Evolutionary conservation across 2,888 invertebrate species (phyloP).

Genomic region (Dromius quadrimaculatus): DNA sequence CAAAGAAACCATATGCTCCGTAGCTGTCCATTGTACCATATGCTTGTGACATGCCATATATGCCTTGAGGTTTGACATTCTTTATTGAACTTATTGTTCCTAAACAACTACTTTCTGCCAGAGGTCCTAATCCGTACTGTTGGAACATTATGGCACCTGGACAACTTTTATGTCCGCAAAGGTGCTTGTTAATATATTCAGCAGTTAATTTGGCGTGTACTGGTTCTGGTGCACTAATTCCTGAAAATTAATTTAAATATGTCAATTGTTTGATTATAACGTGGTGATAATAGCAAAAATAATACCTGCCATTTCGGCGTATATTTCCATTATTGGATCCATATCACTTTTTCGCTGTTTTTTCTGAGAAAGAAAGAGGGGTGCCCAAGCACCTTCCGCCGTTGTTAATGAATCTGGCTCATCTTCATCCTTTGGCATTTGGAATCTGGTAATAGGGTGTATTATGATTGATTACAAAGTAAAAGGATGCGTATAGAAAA

Average conservation of each 20-base stretch:
- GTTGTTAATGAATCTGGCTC: too few relatives aligned
- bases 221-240: neutral
- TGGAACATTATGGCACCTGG: conserved; percentile 64
- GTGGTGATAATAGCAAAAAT: neutral
- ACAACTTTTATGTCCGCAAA: conserved; percentile 58
- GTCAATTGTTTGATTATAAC: neutral
- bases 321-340: conserved; percentile 17
- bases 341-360: conserved; percentile 20
- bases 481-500: too few relatives aligned
- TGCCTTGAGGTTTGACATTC: conserved; percentile 55
- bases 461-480: too few relatives aligned
- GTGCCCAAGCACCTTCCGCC: neutral
- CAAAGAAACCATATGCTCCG: conserved; percentile 62
- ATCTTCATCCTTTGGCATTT: too few relatives aligned
- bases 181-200: conserved; percentile 21
- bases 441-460: too few relatives aligned
- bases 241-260: too few relatives aligned
- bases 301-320: conserved; percentile 24
- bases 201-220: conserved; percentile 4
- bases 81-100: conserved; percentile 60
- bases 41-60: conserved; percentile 62
- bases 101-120: conserved; percentile 61
- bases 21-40: conserved; percentile 62
- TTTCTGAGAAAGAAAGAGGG: conserved; percentile 9
- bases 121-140: conserved; percentile 64